Evolutionary conservation across 1,140 invertebrate species (phyloP).

Genomic region (Dendrolimus punctatus): DNA sequence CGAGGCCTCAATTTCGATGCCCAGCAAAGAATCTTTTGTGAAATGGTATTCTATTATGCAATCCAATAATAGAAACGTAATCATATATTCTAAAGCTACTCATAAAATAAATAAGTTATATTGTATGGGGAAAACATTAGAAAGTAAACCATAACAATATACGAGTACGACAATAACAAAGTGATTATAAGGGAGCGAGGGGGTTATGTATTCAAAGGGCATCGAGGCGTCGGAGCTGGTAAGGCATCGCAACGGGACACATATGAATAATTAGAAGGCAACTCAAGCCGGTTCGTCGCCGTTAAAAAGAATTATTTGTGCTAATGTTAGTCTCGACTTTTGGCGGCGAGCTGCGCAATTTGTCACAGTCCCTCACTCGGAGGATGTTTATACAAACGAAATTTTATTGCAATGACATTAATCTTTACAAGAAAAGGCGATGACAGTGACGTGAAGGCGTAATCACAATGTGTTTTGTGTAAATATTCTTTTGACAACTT

Average conservation of each 20-base stretch:
- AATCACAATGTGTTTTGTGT: conserved; percentile 39
- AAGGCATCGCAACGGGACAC: conserved; percentile 8
- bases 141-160: neutral
- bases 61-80: no score
- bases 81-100: no score
- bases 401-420: conserved; percentile 59
- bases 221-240: conserved; percentile 5
- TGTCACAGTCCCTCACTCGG: conserved; percentile 39
- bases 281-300: conserved; percentile 28
- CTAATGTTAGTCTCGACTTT: conserved; percentile 49
- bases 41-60: no score
- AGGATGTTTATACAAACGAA: conserved; percentile 66
- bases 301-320: conserved; percentile 57
- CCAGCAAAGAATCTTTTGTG: no score
- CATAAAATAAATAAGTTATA: no score
- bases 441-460: conserved; percentile 42
- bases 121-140: no score
- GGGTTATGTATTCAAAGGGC: neutral
- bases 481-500: conserved; percentile 12
- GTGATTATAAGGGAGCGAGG: neutral
- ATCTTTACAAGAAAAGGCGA: conserved; percentile 38
- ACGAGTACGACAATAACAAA: neutral
- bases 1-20: no score
- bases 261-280: conserved; percentile 43
- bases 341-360: conserved; percentile 47